Conservation (phyloP, 2,888 invertebrate genomes). For the Spilarctia lutea region DNA sequence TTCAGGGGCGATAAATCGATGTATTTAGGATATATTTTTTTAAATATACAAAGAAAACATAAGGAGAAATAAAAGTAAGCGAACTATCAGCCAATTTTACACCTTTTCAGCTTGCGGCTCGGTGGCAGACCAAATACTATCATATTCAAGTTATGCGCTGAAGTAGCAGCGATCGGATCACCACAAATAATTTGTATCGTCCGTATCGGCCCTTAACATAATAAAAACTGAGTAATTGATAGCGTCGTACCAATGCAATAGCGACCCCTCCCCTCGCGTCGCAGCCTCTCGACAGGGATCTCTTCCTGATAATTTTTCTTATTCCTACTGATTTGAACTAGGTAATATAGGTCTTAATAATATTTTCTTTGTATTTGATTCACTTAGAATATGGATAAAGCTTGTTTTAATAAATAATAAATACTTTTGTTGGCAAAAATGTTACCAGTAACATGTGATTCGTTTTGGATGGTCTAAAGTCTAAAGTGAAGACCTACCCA, state of each 20-base stretch:
- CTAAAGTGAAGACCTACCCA: no score
- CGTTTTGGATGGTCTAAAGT: no score
- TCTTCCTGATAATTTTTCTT: slow-evolving; percentile 2
- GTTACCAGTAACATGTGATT: background rate
- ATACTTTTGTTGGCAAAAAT: background rate
- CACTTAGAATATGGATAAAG: no score
- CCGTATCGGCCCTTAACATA: background rate
- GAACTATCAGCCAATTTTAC: no score
- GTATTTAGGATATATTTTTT: no score
- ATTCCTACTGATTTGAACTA: slow-evolving; percentile 7
- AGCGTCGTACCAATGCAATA: background rate
- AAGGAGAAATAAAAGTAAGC: no score
- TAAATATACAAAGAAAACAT: no score
- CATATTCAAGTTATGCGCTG: background rate
- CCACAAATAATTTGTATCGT: background rate
- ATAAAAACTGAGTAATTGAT: slow-evolving; percentile 4
- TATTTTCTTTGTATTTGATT: no score
- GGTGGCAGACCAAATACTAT: no score
- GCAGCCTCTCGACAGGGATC: background rate
- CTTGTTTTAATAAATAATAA: background rate
- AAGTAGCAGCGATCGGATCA: background rate
- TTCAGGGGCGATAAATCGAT: no score
- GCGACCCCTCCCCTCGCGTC: background rate
- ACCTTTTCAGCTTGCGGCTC: no score
- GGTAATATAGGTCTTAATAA: background rate